Evolutionary conservation across 53 echinoderm and acorn worm genomes (phyloP).

Genomic region (Astropecten irregularis): DNA sequence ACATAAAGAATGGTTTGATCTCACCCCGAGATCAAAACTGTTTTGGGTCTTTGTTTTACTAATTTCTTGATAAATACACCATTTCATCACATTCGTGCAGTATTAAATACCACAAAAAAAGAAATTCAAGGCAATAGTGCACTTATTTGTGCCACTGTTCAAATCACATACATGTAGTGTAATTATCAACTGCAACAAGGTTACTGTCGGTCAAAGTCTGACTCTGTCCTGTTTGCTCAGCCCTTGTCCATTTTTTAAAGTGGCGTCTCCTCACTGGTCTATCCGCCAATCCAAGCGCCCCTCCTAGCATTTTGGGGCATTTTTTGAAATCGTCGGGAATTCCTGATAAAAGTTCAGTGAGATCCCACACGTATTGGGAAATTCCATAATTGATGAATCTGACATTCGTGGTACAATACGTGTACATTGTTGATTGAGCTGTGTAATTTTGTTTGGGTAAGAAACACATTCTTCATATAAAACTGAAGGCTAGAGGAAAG

Average conservation of each 20-base stretch:
- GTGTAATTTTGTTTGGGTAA: not conserved
- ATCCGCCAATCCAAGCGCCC: conserved; percentile 1
- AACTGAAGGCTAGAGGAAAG: no score
- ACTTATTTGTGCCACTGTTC: no score
- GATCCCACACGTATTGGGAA: not conserved
- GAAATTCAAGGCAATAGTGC: no score
- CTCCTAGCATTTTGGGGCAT: conserved; percentile 26
- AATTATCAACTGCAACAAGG: no score
- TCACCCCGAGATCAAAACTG: no score
- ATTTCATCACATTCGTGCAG: no score
- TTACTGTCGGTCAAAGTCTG: conserved; percentile 6
- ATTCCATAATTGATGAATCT: not conserved
- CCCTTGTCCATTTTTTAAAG: conserved; percentile 13
- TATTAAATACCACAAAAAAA: no score
- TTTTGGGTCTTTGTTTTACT: no score
- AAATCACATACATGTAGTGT: no score
- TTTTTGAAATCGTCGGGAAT: not conserved
- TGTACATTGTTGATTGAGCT: not conserved
- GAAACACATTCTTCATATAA: no score
- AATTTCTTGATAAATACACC: no score
- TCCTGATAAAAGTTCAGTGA: not conserved
- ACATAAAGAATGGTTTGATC: no score
- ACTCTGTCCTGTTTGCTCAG: not conserved
- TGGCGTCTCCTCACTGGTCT: not conserved
- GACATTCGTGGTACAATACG: not conserved